Percentiles rank a stretch among this genome's conserved stretches.
Evolutionary conservation across 2,113 vertebrate species (phyloP).

Genomic region (Phoxinus phoxinus): DNA sequence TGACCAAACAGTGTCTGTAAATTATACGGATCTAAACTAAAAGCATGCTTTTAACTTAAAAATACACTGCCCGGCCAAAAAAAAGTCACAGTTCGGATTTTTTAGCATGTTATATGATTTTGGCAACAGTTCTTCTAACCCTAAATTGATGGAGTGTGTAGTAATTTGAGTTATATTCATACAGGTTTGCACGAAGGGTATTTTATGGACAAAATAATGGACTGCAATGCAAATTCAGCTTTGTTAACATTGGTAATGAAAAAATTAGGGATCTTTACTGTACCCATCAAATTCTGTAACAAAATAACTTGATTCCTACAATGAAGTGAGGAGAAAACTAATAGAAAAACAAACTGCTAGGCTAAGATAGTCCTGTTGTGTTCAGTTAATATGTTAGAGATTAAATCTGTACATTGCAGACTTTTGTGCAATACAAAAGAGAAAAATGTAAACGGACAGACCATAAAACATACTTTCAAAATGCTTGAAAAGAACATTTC

Average conservation of each 20-base stretch:
- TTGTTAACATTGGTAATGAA: neutral
- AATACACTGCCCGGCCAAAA: neutral
- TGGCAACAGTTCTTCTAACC: too few relatives aligned
- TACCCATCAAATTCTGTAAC: neutral
- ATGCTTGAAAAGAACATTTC: neutral
- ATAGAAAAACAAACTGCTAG: neutral
- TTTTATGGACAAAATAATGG: neutral
- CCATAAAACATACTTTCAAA: neutral
- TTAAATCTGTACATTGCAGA: neutral
- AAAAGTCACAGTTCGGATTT: too few relatives aligned
- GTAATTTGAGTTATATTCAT: neutral
- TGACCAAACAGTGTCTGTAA: constrained; percentile 15
- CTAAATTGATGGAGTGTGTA: too few relatives aligned
- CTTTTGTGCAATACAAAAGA: neutral
- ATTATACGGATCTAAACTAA: neutral
- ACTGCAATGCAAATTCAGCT: neutral
- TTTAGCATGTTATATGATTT: too few relatives aligned
- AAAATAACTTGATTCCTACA: neutral
- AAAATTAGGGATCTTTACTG: neutral
- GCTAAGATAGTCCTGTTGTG: neutral
- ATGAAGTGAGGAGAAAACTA: neutral
- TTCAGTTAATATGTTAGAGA: neutral
- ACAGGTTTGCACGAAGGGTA: neutral
- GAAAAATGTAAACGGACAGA: neutral
- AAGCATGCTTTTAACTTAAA: neutral